phyloP scores from a whole-genome alignment of 1,140 invertebrate species.

The Brachionus rubens region DNA sequence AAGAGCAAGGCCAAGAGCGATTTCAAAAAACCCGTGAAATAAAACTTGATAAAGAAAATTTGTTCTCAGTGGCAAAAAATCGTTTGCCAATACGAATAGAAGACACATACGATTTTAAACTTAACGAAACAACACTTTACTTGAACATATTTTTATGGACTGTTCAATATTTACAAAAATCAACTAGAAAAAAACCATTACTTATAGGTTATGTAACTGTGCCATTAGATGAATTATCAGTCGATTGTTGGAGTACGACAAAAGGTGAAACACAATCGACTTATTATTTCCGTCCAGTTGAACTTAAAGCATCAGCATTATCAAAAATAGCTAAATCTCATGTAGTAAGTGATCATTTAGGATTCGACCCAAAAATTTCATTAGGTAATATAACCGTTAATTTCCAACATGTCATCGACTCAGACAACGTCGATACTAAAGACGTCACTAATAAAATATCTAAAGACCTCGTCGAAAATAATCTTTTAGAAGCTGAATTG shows the following conservation, averaged over 20 bases:
- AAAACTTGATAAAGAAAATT: slow-evolving; percentile 20
- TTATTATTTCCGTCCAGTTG: slow-evolving; percentile 22
- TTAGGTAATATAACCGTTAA: slow-evolving; percentile 6
- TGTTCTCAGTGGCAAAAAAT: background rate
- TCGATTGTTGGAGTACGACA: slow-evolving; percentile 29
- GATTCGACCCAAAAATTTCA: slow-evolving; percentile 16
- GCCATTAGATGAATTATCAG: slow-evolving; percentile 5
- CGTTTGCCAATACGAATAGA: slow-evolving; percentile 6
- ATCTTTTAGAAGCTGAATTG: background rate
- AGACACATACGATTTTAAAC: background rate
- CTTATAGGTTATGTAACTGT: slow-evolving; percentile 22
- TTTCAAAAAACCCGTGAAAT: slow-evolving; percentile 2
- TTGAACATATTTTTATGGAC: slow-evolving; percentile 19
- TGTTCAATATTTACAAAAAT: background rate
- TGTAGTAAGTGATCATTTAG: slow-evolving; percentile 37
- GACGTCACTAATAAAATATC: background rate
- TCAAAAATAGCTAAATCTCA: slow-evolving; percentile 21
- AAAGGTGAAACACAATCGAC: slow-evolving; percentile 22
- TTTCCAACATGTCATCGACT: background rate
- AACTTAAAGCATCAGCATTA: slow-evolving; percentile 10
- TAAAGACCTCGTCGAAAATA: background rate
- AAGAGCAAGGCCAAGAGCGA: background rate
- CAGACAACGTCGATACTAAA: background rate
- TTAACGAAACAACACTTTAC: background rate
- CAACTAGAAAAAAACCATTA: background rate